Percentiles rank a stretch among this genome's conserved stretches.
Evolutionary conservation across 2,797 vertebrate species (phyloP).

Genomic region (Sebastes trivittatus): DNA sequence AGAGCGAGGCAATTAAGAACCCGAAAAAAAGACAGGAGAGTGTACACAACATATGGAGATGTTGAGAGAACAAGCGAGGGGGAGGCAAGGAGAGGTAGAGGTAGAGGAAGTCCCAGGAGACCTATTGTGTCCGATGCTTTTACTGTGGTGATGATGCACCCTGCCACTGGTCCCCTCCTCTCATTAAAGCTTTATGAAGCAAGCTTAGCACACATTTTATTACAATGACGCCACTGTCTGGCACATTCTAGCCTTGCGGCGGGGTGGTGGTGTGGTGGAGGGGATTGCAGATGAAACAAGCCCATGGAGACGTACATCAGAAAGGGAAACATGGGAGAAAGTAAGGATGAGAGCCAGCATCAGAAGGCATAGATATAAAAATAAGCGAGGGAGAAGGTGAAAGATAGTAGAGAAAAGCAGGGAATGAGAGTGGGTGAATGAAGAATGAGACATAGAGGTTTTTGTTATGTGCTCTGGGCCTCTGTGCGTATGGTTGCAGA

Average conservation of each 20-base stretch:
- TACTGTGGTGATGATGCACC: conserved; percentile 69
- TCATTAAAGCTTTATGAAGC: conserved; percentile 78
- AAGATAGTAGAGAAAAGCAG: background rate
- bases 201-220: conserved; percentile 73
- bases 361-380: conserved; percentile 7
- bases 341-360: conserved; percentile 8
- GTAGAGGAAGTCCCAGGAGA: conserved; percentile 50
- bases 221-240: conserved; percentile 73
- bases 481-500: background rate
- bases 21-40: background rate
- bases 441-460: conserved; percentile 9
- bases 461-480: conserved; percentile 11
- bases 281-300: conserved; percentile 43
- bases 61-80: conserved; percentile 18
- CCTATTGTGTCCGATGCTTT: conserved; percentile 63
- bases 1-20: conserved; percentile 19
- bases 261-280: background rate
- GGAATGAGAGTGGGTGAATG: background rate
- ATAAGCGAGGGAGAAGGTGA: conserved; percentile 2
- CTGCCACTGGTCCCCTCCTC: conserved; percentile 55
- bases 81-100: conserved; percentile 17
- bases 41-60: conserved; percentile 32
- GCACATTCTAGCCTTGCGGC: conserved; percentile 66
- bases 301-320: conserved; percentile 28
- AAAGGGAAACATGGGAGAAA: conserved; percentile 4